These are phyloP conservation scores for Apis mellifera DNA, from an alignment of 1,140 invertebrate species.

Conservation along the genomic window DNA sequence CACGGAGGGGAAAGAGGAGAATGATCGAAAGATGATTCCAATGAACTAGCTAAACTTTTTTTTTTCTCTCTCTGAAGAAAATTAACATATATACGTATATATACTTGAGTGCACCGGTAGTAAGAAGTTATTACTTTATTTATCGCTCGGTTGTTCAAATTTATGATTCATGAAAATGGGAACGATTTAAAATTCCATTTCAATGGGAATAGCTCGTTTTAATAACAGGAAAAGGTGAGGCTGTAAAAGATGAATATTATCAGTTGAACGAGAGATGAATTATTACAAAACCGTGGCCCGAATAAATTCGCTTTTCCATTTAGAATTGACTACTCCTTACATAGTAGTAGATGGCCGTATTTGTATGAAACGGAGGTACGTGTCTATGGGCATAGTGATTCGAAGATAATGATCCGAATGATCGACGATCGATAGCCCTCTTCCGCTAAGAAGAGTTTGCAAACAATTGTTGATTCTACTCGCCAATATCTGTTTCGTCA, in stretches of 20 bases:
- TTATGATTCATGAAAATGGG: conserved; percentile 19
- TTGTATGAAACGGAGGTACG: conserved; percentile 11
- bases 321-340: conserved; percentile 47
- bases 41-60: too few relatives aligned
- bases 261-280: conserved; percentile 39
- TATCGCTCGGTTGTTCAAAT: not conserved
- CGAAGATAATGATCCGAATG: conserved; percentile 35
- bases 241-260: conserved; percentile 5
- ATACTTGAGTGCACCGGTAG: not conserved
- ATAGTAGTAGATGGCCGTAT: conserved; percentile 36
- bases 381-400: conserved; percentile 31
- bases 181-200: not conserved
- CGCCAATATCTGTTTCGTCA: conserved; percentile 22
- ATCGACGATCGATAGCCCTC: conserved; percentile 45
- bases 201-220: not conserved
- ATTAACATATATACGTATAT: not conserved
- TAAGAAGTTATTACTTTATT: not conserved
- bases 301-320: conserved; percentile 57
- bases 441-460: conserved; percentile 29
- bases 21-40: not conserved
- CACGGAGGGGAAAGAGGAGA: not conserved
- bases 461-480: conserved; percentile 37
- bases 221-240: conserved; percentile 4
- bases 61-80: too few relatives aligned
- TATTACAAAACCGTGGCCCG: conserved; percentile 51